phyloP scores from a whole-genome alignment of 2,797 vertebrate genomes.

The Dipus sagitta region DNA sequence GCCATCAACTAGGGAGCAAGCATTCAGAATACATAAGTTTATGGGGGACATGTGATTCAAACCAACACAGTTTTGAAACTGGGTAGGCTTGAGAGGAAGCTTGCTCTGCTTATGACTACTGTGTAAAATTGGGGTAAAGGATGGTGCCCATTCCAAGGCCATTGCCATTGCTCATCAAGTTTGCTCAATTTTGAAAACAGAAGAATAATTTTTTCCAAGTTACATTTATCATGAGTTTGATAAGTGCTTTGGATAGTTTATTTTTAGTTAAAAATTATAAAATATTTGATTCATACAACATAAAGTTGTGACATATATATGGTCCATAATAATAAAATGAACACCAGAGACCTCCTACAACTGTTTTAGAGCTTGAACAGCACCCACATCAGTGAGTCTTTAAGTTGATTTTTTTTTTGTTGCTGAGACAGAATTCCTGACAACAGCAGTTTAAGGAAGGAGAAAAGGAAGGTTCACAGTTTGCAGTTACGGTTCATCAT shows the following conservation, averaged over 20 bases:
- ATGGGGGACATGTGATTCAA: no score
- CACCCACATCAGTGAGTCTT: not conserved
- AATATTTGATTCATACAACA: not conserved
- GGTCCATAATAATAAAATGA: slow-evolving; percentile 25
- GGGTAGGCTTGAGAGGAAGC: not conserved
- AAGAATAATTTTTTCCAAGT: slow-evolving; percentile 42
- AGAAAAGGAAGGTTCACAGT: no score
- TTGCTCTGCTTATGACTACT: not conserved
- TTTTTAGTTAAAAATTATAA: slow-evolving; percentile 23
- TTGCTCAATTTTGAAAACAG: not conserved
- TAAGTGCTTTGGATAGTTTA: slow-evolving; percentile 49
- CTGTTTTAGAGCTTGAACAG: not conserved
- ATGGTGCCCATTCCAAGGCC: not conserved
- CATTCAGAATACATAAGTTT: no score
- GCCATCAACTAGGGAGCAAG: no score
- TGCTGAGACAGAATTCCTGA: no score
- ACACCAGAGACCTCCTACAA: not conserved
- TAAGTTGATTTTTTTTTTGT: no score
- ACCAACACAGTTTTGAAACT: not conserved
- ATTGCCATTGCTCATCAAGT: not conserved
- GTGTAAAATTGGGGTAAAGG: not conserved
- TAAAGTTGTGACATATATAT: not conserved
- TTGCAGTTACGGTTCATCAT: not conserved
- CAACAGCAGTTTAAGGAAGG: no score
- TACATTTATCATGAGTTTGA: not conserved